Percentiles rank a stretch among this genome's conserved stretches.
These are phyloP conservation scores for Hippocampus kuda DNA, from an alignment of 2,797 vertebrate genomes.

Conservation along the genomic window DNA sequence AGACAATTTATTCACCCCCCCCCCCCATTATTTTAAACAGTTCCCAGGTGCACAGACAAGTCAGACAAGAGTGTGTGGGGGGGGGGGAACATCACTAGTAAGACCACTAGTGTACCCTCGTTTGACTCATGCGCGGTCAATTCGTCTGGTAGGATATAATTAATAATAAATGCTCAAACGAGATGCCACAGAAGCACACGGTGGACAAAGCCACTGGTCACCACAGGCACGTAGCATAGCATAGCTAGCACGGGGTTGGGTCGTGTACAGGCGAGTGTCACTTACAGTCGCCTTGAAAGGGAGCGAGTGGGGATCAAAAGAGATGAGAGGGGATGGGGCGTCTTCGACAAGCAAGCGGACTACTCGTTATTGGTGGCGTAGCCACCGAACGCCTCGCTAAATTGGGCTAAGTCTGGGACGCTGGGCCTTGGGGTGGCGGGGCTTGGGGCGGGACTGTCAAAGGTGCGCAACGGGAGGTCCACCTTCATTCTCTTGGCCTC, in stretches of 20 bases:
- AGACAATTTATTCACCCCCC: too few species aligned
- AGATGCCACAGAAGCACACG: slow-evolving; percentile 55
- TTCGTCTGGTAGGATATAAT: too few species aligned
- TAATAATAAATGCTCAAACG: too few species aligned
- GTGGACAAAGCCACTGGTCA: slow-evolving; percentile 61
- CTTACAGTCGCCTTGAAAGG: slow-evolving; percentile 55
- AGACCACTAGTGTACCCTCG: too few species aligned
- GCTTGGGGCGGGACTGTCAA: slow-evolving; percentile 37
- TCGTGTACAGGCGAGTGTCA: slow-evolving; percentile 43
- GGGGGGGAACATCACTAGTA: too few species aligned
- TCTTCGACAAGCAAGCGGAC: slow-evolving; percentile 37
- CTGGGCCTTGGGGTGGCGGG: slow-evolving; percentile 42
- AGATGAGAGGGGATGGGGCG: slow-evolving; percentile 12
- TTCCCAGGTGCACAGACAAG: too few species aligned
- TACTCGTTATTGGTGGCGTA: slow-evolving; percentile 82
- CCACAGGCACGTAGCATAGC: slow-evolving; percentile 56
- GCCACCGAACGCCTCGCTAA: slow-evolving; percentile 89
- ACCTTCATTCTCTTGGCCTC: slow-evolving; percentile 99
- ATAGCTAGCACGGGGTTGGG: slow-evolving; percentile 34
- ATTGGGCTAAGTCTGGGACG: slow-evolving; percentile 84
- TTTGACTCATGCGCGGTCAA: too few species aligned
- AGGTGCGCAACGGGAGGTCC: slow-evolving; percentile 73
- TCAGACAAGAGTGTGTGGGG: too few species aligned
- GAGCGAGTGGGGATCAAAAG: slow-evolving; percentile 30
- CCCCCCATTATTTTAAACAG: too few species aligned